Conservation (phyloP, 1,140 invertebrate species). For the Dendrolimus kikuchii region DNA sequence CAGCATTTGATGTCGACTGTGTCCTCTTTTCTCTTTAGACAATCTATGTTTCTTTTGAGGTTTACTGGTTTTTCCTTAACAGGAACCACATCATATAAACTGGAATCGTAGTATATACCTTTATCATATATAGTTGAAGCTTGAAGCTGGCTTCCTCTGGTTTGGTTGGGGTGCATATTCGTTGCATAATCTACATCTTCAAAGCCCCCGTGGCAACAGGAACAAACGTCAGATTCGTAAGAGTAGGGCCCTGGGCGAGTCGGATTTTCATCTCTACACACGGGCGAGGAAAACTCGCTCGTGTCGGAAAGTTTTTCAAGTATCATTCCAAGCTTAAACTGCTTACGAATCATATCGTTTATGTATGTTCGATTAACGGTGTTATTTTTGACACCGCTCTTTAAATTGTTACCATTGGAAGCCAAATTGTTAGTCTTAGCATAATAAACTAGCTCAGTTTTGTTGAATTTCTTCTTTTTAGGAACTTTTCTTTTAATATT, state of each 20-base stretch:
- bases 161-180: background rate
- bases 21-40: conserved; percentile 14
- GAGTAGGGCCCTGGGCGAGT: background rate
- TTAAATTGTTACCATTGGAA: conserved; percentile 18
- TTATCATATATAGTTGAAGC: conserved; percentile 6
- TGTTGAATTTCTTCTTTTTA: conserved; percentile 19
- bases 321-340: conserved; percentile 30
- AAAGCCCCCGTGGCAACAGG: conserved; percentile 45
- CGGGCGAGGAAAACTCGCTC: conserved; percentile 39
- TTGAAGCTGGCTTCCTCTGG: conserved; percentile 1
- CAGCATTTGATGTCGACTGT: conserved; percentile 25
- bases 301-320: conserved; percentile 30
- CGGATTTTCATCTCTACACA: conserved; percentile 35
- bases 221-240: conserved; percentile 40
- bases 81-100: conserved; percentile 46
- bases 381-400: background rate
- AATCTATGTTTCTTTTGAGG: conserved; percentile 13
- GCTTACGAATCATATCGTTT: conserved; percentile 33
- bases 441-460: conserved; percentile 43
- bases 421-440: conserved; percentile 28
- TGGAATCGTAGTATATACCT: conserved; percentile 38
- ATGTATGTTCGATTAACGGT: conserved; percentile 16
- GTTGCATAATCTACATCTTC: conserved; percentile 33
- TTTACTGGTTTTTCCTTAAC: conserved; percentile 44
- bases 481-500: conserved; percentile 20